Conservation (phyloP, 2,797 vertebrate species). For the Psittacula echo region DNA sequence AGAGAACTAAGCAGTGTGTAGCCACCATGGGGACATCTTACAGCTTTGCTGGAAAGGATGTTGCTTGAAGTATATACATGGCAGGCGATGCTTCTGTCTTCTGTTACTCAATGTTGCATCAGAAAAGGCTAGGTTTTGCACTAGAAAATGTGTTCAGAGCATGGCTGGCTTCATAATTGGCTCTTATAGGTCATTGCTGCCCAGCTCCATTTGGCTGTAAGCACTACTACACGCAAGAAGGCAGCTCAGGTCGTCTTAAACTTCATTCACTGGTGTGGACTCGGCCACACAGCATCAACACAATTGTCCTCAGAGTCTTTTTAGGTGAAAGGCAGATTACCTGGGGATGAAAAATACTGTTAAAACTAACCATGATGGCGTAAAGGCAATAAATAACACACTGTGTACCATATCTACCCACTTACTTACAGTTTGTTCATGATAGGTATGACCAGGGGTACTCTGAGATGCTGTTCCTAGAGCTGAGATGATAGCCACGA, state of each 20-base stretch:
- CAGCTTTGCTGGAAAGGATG: background rate
- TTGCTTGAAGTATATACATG: background rate
- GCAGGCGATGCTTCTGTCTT: background rate
- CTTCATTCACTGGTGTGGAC: background rate
- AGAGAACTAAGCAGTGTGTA: fast-evolving
- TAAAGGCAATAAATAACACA: background rate
- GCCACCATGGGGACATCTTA: background rate
- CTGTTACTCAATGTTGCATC: background rate
- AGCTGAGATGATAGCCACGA: background rate
- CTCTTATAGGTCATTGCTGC: background rate
- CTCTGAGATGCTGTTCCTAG: background rate
- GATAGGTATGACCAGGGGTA: background rate
- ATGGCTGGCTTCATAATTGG: background rate
- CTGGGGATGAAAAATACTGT: background rate
- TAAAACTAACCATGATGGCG: background rate
- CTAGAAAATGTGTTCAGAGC: background rate
- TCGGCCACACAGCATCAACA: background rate
- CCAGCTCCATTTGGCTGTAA: background rate
- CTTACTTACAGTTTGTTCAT: background rate
- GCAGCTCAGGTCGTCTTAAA: background rate
- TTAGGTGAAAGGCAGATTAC: background rate
- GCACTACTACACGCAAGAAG: too few relatives aligned
- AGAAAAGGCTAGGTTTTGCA: background rate
- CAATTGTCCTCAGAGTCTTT: background rate
- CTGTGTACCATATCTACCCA: background rate